Evolutionary conservation across 2,888 invertebrate species (phyloP), one percentile per base, ranked within the genome.

Genomic region (Plebejus anna): DNA sequence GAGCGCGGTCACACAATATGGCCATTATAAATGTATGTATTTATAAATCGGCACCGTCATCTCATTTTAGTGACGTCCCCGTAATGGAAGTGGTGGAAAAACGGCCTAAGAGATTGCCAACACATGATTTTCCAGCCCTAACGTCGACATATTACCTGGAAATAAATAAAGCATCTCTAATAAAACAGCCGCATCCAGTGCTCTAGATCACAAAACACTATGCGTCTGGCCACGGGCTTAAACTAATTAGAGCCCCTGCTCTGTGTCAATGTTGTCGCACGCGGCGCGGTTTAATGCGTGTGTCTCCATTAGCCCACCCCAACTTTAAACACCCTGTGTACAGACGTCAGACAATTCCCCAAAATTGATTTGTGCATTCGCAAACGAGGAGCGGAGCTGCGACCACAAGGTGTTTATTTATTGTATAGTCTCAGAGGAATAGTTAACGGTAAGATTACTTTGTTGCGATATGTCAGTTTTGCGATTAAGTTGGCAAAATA

Each of bases 221-320:
- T 86, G 85, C 82, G 85, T 85, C 82, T 84, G 84, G 86, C 90
- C 89, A 81, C 88, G 86, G 86, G 87, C 89, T 89, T 91, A 92
- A 94, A 92, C 93, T 93, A 94, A 94, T 94, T 94, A 93, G 91
- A 87, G 84, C 88, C 92, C 92, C 91, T 87, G 85, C 85, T 86
- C 88, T 88, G 85, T 89, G 91, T 91, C 91, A 91, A 91, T 90
- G 90, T 91, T 91, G 90, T 88, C 90, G 72, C 92, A 90, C 89
- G 91, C 85, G 91, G 89, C 89, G 82, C 87, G 86, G 87, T 92
- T 92, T 92, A 93, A 93, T 92, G 90, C 91, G 88, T 89, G 91
- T 90, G 93, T 92, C 93, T 94, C 93, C 92, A 94, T 94, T 94
- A 94, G 90, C 72, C 76, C 82, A 86, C 91, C 91, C 92, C 87